phyloP scores from a whole-genome alignment of 2,797 vertebrate species.

The Clarias fuscus region DNA sequence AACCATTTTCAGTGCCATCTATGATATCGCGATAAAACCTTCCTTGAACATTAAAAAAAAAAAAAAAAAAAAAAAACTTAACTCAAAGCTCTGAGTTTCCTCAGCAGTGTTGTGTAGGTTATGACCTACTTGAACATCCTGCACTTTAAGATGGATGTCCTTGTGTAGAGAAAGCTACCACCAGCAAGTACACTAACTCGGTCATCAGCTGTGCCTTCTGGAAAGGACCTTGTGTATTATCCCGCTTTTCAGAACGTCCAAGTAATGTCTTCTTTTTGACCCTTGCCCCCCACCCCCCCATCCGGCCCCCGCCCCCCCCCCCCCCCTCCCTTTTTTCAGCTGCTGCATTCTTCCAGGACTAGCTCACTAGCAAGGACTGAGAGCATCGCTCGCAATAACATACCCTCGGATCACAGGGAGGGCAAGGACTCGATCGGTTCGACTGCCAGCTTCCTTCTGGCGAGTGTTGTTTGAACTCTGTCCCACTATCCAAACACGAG shows the following conservation, averaged over 20 bases:
- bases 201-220: constrained; percentile 7
- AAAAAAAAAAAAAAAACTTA: no score
- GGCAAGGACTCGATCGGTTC: constrained; percentile 45
- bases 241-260: background rate
- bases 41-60: no score
- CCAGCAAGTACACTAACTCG: background rate
- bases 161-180: no score
- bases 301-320: background rate
- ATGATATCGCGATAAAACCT: background rate
- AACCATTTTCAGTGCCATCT: background rate
- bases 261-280: constrained; percentile 29
- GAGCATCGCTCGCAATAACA: constrained; percentile 52
- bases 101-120: background rate
- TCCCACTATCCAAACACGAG: constrained; percentile 50
- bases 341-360: constrained; percentile 51
- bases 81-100: background rate
- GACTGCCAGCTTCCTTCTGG: constrained; percentile 52
- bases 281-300: background rate
- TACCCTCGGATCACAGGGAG: constrained; percentile 47
- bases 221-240: constrained; percentile 7
- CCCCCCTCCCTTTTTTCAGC: constrained; percentile 24
- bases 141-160: background rate
- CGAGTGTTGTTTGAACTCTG: constrained; percentile 46
- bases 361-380: constrained; percentile 50
- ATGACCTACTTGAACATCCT: background rate